Evolutionary conservation across 1,140 invertebrate genomes (phyloP).

Genomic region (Drosophila sechellia): DNA sequence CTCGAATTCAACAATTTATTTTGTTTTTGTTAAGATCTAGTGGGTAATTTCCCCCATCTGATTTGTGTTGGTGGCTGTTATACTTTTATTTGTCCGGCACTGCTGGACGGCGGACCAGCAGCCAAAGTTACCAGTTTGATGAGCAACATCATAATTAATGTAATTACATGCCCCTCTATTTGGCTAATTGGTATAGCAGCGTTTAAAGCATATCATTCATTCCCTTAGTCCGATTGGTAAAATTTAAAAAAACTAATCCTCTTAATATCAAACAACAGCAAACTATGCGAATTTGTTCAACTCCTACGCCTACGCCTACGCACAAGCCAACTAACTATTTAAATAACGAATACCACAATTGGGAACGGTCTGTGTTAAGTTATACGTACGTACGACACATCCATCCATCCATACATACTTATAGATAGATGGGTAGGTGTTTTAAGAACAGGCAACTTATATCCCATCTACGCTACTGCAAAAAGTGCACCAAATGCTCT

Average conservation of each 20-base stretch:
- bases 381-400: slow-evolving; percentile 38
- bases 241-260: slow-evolving; percentile 62
- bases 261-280: slow-evolving; percentile 76
- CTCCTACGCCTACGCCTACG: slow-evolving; percentile 44
- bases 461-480: slow-evolving; percentile 41
- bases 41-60: slow-evolving; percentile 44
- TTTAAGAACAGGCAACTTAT: slow-evolving; percentile 81
- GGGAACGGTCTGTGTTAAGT: slow-evolving; percentile 27
- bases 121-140: slow-evolving; percentile 23
- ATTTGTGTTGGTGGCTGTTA: slow-evolving; percentile 28
- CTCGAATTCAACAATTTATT: slow-evolving; percentile 78
- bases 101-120: slow-evolving; percentile 29
- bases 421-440: slow-evolving; percentile 1
- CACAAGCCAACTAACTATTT: slow-evolving; percentile 59
- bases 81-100: slow-evolving; percentile 27
- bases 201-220: slow-evolving; percentile 46
- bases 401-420: too few relatives aligned
- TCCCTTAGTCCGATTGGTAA: slow-evolving; percentile 40
- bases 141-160: slow-evolving; percentile 66
- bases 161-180: slow-evolving; percentile 43
- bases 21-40: slow-evolving; percentile 33
- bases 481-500: slow-evolving; percentile 45
- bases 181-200: slow-evolving; percentile 46
- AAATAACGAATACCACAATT: slow-evolving; percentile 46
- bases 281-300: slow-evolving; percentile 57